Evolutionary conservation across 2,888 invertebrate genomes (phyloP).

Genomic region (Cyaniris semiargus): DNA sequence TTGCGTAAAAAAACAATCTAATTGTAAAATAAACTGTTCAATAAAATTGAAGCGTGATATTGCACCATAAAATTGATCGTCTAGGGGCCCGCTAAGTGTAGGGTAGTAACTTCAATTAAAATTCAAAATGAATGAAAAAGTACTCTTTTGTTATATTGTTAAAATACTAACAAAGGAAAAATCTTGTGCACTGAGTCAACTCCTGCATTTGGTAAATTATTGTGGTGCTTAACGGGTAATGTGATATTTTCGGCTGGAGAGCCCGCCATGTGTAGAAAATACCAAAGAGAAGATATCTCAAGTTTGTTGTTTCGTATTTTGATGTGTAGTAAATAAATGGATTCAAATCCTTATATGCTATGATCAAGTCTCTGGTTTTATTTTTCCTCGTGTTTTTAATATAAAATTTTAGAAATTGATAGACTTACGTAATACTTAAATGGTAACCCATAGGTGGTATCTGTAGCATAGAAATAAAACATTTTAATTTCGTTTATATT

Average conservation of each 20-base stretch:
- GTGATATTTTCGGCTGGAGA: constrained; percentile 52
- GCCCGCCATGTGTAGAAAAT: constrained; percentile 45
- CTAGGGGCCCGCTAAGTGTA: too few relatives aligned
- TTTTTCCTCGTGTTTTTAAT: not conserved
- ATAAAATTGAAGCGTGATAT: too few relatives aligned
- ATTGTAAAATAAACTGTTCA: too few relatives aligned
- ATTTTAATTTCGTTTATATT: constrained; percentile 16
- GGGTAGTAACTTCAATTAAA: too few relatives aligned
- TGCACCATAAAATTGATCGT: too few relatives aligned
- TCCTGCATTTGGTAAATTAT: constrained; percentile 35
- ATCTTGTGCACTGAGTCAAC: not conserved
- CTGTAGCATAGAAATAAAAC: not conserved
- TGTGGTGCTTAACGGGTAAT: constrained; percentile 60
- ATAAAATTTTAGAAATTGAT: not conserved
- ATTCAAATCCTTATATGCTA: constrained; percentile 25
- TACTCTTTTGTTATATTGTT: too few relatives aligned
- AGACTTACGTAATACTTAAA: not conserved
- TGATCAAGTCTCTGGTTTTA: constrained; percentile 23
- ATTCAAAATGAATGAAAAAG: too few relatives aligned
- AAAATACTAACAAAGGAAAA: not conserved
- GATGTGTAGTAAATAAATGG: constrained; percentile 30
- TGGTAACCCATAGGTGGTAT: not conserved
- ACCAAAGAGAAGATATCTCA: constrained; percentile 51
- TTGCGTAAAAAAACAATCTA: too few relatives aligned
- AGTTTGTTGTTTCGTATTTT: constrained; percentile 32